A percentile compares a stretch with the other conserved stretches of the same genome.
These are phyloP conservation scores for Pyrgus malvae DNA, from an alignment of 2,888 invertebrate species.

Conservation along the genomic window DNA sequence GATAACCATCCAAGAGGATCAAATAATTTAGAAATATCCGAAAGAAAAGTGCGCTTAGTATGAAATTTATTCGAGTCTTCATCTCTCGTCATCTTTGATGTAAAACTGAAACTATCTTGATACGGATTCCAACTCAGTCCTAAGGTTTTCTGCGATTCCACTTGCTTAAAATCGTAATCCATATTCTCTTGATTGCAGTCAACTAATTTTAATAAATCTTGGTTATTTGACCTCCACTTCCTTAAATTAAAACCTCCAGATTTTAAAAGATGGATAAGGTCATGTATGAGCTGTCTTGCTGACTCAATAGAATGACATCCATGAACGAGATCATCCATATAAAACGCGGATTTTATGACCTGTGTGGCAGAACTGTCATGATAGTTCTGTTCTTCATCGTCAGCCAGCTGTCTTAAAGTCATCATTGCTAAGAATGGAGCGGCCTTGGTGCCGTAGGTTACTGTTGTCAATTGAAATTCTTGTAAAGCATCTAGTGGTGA, in stretches of 20 bases:
- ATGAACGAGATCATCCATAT: constrained; percentile 1
- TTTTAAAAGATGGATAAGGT: not conserved
- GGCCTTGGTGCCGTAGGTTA: constrained; percentile 5
- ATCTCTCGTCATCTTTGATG: not conserved
- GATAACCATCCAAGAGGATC: not conserved
- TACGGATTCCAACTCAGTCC: not conserved
- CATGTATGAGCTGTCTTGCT: not conserved
- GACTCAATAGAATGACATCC: not conserved
- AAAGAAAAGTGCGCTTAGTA: not conserved
- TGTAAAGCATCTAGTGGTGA: not conserved
- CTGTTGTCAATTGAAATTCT: constrained; percentile 6
- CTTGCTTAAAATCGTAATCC: not conserved
- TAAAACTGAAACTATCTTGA: not conserved
- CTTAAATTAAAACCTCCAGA: not conserved
- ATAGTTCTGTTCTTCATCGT: constrained; percentile 3
- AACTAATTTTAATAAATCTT: not conserved
- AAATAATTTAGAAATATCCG: not conserved
- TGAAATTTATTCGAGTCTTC: not conserved
- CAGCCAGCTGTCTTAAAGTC: constrained; percentile 3
- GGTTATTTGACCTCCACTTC: constrained; percentile 8
- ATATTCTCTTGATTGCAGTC: not conserved
- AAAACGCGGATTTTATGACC: not conserved
- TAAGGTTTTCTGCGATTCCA: not conserved
- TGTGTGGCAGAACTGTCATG: not conserved
- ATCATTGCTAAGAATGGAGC: constrained; percentile 14